A percentile compares a stretch with the other conserved stretches of the same genome.
Conservation (phyloP, 2,888 invertebrate genomes). For the Hemithea aestivaria region DNA sequence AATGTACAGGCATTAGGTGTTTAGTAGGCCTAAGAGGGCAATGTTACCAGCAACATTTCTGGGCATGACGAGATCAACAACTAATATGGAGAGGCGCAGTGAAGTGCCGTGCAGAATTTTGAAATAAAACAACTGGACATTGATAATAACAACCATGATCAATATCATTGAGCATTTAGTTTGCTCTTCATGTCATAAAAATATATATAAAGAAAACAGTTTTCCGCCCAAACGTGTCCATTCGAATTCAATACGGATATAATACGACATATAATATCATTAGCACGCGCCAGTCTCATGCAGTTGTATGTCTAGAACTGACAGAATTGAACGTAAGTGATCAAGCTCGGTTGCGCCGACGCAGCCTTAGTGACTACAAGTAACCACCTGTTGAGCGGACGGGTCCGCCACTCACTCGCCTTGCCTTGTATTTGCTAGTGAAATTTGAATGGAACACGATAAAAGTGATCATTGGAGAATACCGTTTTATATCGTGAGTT, state of each 20-base stretch:
- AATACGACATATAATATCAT: not conserved
- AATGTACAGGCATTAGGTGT: too few species aligned
- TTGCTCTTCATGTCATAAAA: too few species aligned
- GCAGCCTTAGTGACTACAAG: conserved; percentile 21
- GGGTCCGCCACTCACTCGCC: conserved; percentile 38
- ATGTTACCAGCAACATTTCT: too few species aligned
- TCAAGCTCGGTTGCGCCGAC: conserved; percentile 40
- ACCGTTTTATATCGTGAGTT: not conserved
- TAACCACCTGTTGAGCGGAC: conserved; percentile 41
- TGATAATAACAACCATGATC: too few species aligned
- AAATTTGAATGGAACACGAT: conserved; percentile 31
- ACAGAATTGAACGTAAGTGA: conserved; percentile 30
- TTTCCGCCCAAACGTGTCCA: too few species aligned
- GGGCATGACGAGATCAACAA: too few species aligned
- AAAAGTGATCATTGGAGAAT: conserved; percentile 10
- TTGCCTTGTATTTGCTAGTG: conserved; percentile 24
- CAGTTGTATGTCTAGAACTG: conserved; percentile 12
- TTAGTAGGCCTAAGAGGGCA: too few species aligned
- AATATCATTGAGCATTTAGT: too few species aligned
- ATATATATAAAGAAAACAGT: too few species aligned
- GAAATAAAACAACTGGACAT: too few species aligned
- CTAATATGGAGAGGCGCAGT: too few species aligned
- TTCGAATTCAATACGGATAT: not conserved
- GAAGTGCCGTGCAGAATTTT: too few species aligned
- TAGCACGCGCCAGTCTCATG: conserved; percentile 9